These are phyloP conservation scores for Rhynchophorus ferrugineus DNA, from an alignment of 1,140 invertebrate genomes.

Conservation along the genomic window DNA sequence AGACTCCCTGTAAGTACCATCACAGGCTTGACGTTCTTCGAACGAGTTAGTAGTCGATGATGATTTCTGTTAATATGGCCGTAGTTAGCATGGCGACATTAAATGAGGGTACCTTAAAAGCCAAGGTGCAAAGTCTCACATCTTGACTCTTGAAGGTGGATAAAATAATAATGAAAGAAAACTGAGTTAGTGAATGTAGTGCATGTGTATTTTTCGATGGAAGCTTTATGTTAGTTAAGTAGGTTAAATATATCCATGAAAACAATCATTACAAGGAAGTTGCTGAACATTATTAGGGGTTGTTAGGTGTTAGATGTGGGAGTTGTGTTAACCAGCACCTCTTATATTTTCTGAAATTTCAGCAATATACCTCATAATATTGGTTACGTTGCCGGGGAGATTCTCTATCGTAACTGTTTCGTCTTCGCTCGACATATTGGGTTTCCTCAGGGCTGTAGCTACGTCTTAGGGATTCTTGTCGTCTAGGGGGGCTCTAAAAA, in stretches of 20 bases:
- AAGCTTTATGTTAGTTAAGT: constrained; percentile 8
- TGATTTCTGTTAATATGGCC: constrained; percentile 33
- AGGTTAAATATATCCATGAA: neutral
- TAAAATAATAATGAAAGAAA: too few relatives aligned
- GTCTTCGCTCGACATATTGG: constrained; percentile 29
- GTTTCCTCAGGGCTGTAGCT: constrained; percentile 35
- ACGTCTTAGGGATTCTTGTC: constrained; percentile 23
- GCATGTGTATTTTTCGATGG: too few relatives aligned
- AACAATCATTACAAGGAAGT: too few relatives aligned
- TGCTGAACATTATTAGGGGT: too few relatives aligned
- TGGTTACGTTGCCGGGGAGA: constrained; percentile 31
- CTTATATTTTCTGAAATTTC: constrained; percentile 6
- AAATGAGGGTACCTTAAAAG: too few relatives aligned
- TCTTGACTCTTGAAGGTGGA: too few relatives aligned
- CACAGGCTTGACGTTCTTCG: constrained; percentile 30
- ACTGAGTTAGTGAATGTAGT: too few relatives aligned
- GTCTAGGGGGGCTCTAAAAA: constrained; percentile 27
- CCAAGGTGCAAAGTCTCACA: too few relatives aligned
- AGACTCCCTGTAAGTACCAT: constrained; percentile 31
- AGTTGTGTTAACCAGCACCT: too few relatives aligned
- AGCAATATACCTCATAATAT: constrained; percentile 35
- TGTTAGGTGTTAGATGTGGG: too few relatives aligned
- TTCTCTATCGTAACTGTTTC: constrained; percentile 34
- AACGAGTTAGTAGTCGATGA: constrained; percentile 33
- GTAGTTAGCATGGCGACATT: too few relatives aligned